Evolutionary conservation across 2,888 invertebrate genomes (phyloP).

Genomic region (Hylaea fasciaria): DNA sequence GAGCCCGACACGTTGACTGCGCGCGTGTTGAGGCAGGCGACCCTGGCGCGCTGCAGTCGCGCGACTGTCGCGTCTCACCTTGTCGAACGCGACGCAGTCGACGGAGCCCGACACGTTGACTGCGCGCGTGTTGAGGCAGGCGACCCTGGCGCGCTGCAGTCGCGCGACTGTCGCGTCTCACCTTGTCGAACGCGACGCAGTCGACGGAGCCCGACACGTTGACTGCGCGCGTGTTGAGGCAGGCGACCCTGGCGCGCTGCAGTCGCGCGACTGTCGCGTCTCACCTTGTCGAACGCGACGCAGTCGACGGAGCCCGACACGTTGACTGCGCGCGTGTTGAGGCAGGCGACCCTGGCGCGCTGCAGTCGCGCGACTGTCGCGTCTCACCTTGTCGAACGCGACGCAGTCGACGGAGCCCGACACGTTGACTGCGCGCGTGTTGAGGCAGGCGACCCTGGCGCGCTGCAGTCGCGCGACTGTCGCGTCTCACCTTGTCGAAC

Average conservation of each 20-base stretch:
- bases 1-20: constrained; percentile 97
- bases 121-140: constrained; percentile 96
- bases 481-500: too few species aligned
- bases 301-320: constrained; percentile 96
- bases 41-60: constrained; percentile 89
- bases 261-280: too few species aligned
- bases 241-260: too few species aligned
- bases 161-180: constrained; percentile 88
- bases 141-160: constrained; percentile 90
- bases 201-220: constrained; percentile 96
- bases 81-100: constrained; percentile 94
- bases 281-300: constrained; percentile 90
- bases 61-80: constrained; percentile 83
- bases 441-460: too few species aligned
- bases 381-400: too few species aligned
- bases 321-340: constrained; percentile 96
- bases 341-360: constrained; percentile 92
- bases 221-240: too few species aligned
- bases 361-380: constrained; percentile 92
- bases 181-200: constrained; percentile 92
- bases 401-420: too few species aligned
- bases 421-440: too few species aligned
- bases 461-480: too few species aligned
- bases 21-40: constrained; percentile 96
- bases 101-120: constrained; percentile 97